phyloP scores from a whole-genome alignment of 2,888 invertebrate species.

The Hydropsyche betteni region DNA sequence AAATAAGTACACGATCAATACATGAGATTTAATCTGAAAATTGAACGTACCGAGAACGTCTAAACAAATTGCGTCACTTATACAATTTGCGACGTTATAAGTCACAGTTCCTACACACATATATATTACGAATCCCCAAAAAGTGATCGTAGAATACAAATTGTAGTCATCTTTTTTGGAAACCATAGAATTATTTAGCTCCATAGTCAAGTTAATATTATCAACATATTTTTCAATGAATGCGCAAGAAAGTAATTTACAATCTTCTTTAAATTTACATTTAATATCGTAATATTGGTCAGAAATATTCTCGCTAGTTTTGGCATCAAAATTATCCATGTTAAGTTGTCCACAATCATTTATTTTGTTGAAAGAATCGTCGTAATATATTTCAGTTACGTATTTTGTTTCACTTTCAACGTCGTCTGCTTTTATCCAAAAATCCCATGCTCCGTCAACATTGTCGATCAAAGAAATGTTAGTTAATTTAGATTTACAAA shows the following conservation, averaged over 20 bases:
- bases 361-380: not conserved
- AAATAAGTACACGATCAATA: not conserved
- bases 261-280: conserved; percentile 40
- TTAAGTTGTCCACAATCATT: not conserved
- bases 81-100: conserved; percentile 85
- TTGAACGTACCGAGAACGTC: conserved; percentile 76
- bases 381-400: not conserved
- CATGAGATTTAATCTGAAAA: too few relatives aligned
- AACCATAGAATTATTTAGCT: not conserved
- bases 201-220: conserved; percentile 20
- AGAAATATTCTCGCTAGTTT: not conserved
- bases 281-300: conserved; percentile 1
- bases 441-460: not conserved
- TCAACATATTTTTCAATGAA: conserved; percentile 3
- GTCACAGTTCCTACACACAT: conserved; percentile 80
- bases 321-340: conserved; percentile 12
- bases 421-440: conserved; percentile 9
- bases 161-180: conserved; percentile 14
- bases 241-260: conserved; percentile 36
- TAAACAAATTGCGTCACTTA: conserved; percentile 91
- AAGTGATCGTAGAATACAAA: conserved; percentile 70
- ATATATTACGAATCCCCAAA: conserved; percentile 78
- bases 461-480: not conserved
- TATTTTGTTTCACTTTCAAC: not conserved
- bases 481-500: conserved; percentile 19